Conservation (phyloP, 2,797 vertebrate genomes). For the Paramormyrops hopkinsi region DNA sequence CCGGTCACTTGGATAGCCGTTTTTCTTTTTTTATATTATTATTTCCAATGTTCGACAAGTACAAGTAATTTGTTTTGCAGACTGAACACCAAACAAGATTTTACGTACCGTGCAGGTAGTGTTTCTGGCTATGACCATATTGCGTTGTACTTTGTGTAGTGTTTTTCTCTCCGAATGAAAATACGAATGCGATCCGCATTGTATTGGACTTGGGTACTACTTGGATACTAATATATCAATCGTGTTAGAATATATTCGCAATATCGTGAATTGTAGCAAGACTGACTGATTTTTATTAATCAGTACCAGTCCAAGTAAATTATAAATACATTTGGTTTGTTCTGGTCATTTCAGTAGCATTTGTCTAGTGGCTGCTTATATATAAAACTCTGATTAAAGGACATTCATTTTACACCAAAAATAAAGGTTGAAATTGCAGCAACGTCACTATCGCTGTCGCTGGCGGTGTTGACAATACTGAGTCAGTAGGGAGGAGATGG, state of each 20-base stretch:
- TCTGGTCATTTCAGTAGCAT: background rate
- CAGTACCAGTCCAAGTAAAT: background rate
- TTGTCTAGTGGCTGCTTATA: background rate
- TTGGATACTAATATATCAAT: background rate
- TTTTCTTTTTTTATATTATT: background rate
- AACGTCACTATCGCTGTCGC: background rate
- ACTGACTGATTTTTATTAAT: background rate
- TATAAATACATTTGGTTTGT: background rate
- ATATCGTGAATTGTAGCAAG: background rate
- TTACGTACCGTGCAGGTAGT: background rate
- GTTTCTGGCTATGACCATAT: background rate
- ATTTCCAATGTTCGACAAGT: background rate
- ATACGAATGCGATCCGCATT: background rate
- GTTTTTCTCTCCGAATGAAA: background rate
- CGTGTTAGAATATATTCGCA: background rate
- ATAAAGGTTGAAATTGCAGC: background rate
- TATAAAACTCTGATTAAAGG: background rate
- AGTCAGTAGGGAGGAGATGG: background rate
- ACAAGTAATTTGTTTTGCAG: background rate
- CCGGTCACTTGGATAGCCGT: background rate
- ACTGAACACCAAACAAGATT: background rate
- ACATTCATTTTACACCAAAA: background rate
- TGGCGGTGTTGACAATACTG: background rate
- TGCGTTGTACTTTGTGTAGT: background rate
- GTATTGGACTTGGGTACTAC: background rate